Evolutionary conservation across 2,888 invertebrate genomes (phyloP).

Genomic region (Chirona hameri): DNA sequence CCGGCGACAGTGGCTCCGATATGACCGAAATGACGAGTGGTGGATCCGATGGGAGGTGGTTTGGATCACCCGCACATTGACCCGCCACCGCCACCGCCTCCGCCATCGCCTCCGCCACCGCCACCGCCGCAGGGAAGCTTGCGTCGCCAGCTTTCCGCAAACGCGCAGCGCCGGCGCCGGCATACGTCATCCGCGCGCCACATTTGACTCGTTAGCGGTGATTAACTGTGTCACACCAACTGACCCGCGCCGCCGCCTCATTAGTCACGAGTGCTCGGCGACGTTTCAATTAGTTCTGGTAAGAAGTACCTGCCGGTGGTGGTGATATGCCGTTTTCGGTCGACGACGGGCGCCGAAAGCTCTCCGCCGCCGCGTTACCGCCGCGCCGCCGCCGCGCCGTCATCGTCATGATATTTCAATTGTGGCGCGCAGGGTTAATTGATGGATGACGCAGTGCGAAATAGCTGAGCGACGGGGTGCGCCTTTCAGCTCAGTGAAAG

Average conservation of each 20-base stretch:
- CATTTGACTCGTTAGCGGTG: slow-evolving; percentile 23
- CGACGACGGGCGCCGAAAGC: background rate
- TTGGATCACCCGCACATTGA: too few species aligned
- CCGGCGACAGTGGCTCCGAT: too few species aligned
- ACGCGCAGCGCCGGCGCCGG: background rate
- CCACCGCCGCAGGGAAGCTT: background rate
- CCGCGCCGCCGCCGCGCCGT: background rate
- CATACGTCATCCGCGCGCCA: background rate
- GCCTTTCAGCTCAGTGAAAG: background rate
- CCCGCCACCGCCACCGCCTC: too few species aligned
- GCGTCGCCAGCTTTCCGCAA: too few species aligned
- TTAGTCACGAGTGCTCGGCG: background rate
- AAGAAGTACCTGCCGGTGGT: background rate
- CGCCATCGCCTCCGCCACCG: background rate
- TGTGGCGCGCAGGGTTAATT: background rate
- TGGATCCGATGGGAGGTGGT: too few species aligned
- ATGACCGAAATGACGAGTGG: too few species aligned
- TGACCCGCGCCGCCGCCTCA: background rate
- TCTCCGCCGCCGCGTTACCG: background rate
- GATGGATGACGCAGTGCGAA: background rate
- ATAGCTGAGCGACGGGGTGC: background rate
- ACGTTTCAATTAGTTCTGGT: slow-evolving; percentile 13
- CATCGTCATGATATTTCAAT: slow-evolving; percentile 13
- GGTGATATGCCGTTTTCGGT: background rate
- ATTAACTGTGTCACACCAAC: slow-evolving; percentile 11